Evolutionary conservation across 1,140 invertebrate species (phyloP), one percentile per base, ranked within the genome.

Genomic region (Drosophila neocordata): DNA sequence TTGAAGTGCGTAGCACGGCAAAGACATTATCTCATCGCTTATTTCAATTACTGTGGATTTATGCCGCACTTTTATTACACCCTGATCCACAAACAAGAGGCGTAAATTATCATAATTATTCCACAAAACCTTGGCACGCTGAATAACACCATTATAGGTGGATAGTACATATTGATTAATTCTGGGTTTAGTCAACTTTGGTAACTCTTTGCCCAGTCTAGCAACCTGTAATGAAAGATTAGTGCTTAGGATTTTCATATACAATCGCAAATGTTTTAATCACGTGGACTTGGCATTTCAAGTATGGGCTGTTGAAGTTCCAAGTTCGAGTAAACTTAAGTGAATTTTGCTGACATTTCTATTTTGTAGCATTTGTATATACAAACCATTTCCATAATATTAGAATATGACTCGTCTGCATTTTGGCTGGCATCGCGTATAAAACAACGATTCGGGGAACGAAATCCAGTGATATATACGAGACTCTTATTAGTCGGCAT

Each of bases 391-490:
- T 76, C 34, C 22, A 70, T 66, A 7, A 87, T 18, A 18, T 60
- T 22, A 0, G 11, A 38, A 70, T 67, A 64, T 24, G 72, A 76
- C 34, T 58, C 59, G 12, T 72, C 69, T 52, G 69, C 64, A 7
- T 22, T 4, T 61, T 69, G 44, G 37, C 48, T 76, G 4, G 64
- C 57, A 9, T 65, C 66, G 7, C 89, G 80, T 0, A 90, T 24
- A 31, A 65, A 66, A 48, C 89, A 90, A 15, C 75, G 69, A 61
- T 90, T 90, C 1, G 74, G 12, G 0, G 76, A 79, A n/a, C 65
- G 51, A 44, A 90, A 90, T 3, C 65, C 69, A 0, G 24, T 61
- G 0, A 89, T 15, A 37, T 31, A 52, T 1, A 88, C 65, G 13
- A 51, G 2, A 13, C 51, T 72, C 7, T 68, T 62, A 52, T n/a